Evolutionary conservation across 2,888 invertebrate species (phyloP).

Genomic region (Hyposoter dolosus): DNA sequence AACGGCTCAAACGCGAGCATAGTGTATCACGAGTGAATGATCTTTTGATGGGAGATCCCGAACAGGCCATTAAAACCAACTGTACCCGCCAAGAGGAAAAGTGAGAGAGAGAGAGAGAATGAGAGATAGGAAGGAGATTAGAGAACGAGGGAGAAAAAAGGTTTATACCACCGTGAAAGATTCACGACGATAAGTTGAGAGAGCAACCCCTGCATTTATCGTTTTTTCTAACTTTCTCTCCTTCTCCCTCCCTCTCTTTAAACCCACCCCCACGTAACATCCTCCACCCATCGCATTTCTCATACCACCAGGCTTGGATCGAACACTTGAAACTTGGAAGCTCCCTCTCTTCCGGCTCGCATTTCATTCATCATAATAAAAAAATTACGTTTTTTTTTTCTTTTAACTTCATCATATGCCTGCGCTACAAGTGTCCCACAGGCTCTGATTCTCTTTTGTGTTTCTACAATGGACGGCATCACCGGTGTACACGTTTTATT

Average conservation of each 20-base stretch:
- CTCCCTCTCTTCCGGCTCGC: conserved; percentile 61
- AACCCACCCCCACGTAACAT: conserved; percentile 50
- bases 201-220: conserved; percentile 64
- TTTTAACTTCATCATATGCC: conserved; percentile 47
- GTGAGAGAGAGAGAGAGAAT: conserved; percentile 56
- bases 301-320: conserved; percentile 57
- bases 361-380: conserved; percentile 65
- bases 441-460: conserved; percentile 37
- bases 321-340: conserved; percentile 66
- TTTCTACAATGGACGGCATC: conserved; percentile 36
- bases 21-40: conserved; percentile 65
- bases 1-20: conserved; percentile 61
- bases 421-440: conserved; percentile 65
- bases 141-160: conserved; percentile 51
- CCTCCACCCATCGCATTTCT: conserved; percentile 49
- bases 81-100: conserved; percentile 42
- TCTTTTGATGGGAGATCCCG: conserved; percentile 65
- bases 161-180: conserved; percentile 75
- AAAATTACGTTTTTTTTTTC: conserved; percentile 11
- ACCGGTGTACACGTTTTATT: conserved; percentile 28
- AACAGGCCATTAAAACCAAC: conserved; percentile 63
- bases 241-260: conserved; percentile 39
- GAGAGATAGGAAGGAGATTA: conserved; percentile 53
- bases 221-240: conserved; percentile 42
- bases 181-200: conserved; percentile 74